Evolutionary conservation across 2,888 invertebrate species (phyloP), one percentile per base, ranked within the genome.

Genomic region (Conistra vaccinii): DNA sequence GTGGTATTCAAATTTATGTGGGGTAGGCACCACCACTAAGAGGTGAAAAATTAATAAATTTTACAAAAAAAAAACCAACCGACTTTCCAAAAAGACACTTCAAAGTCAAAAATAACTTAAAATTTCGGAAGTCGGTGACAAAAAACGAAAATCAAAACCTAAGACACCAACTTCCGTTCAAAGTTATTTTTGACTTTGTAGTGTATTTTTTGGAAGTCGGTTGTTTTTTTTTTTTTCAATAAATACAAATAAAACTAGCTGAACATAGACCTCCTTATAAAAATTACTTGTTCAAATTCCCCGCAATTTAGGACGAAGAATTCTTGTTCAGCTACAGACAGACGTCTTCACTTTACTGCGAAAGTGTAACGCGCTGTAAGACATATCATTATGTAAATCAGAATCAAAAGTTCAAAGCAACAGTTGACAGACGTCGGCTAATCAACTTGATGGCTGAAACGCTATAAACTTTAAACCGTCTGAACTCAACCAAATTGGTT

Each of bases 401-500:
- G 60, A 79, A 76, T 71, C 55, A 70, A 76, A 80, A 80, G 65
- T 85, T 85, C 85, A 89, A 83, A 85, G 82, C 81, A 81, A 81
- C 78, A 83, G 85, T 89, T 87, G 80, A 83, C 83, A 85, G 80
- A 89, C 88, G 88, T 76, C 53, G 88, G 88, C 90, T 92, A 93
- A 94, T 94, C 91, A 94, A 91, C 88, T 89, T 88, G 89, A 91
- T 91, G 89, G 91, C 91, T 88, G 85, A 88, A 89, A 91, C 88
- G 90, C 91, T 89, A 91, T 91, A 90, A 94, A 95, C 92, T 94
- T 93, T 91, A 91, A 91, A 90, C 91, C 87, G 88, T 90, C 91
- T 90, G 89, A 94, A 92, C 90, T 93, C 90, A 87, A 93, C 93
- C 92, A 93, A 95, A 95, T 95, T 95, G 95, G 93, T 93, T 95